phyloP scores from a whole-genome alignment of 2,113 vertebrate species.

The human (Homo sapiens) region DNA sequence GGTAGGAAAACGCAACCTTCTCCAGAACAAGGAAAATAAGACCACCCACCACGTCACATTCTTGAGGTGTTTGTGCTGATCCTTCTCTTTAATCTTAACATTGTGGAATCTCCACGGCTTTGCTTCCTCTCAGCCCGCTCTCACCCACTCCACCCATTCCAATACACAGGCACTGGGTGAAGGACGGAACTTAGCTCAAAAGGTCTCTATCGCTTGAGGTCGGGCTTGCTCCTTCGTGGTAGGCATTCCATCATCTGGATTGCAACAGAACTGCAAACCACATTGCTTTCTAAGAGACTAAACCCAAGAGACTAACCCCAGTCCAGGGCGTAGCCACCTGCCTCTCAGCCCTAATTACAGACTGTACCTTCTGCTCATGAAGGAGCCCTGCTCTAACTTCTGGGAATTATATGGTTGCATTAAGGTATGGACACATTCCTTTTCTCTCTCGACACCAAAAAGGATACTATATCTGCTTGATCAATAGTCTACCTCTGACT shows the following conservation, averaged over 20 bases:
- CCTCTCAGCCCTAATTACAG: neutral
- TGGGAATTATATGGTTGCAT: neutral
- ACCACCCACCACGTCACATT: neutral
- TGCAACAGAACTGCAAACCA: neutral
- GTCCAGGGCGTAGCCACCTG: too few species aligned
- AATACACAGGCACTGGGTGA: neutral
- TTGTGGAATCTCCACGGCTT: neutral
- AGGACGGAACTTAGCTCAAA: neutral
- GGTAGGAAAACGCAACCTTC: neutral
- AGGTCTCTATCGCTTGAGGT: neutral
- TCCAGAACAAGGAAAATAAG: neutral
- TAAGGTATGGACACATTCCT: neutral
- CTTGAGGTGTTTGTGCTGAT: neutral
- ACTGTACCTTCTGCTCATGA: neutral
- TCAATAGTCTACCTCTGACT: neutral
- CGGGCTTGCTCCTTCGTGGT: neutral
- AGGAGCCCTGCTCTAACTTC: neutral
- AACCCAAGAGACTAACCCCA: neutral
- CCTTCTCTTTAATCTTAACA: neutral
- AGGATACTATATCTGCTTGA: neutral
- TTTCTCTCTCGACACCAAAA: neutral
- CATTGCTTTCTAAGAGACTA: neutral
- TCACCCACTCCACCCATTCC: neutral
- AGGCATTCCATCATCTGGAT: neutral
- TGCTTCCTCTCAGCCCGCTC: neutral